Evolutionary conservation across 2,113 vertebrate species (phyloP).

Genomic region (Plecotus auritus): DNA sequence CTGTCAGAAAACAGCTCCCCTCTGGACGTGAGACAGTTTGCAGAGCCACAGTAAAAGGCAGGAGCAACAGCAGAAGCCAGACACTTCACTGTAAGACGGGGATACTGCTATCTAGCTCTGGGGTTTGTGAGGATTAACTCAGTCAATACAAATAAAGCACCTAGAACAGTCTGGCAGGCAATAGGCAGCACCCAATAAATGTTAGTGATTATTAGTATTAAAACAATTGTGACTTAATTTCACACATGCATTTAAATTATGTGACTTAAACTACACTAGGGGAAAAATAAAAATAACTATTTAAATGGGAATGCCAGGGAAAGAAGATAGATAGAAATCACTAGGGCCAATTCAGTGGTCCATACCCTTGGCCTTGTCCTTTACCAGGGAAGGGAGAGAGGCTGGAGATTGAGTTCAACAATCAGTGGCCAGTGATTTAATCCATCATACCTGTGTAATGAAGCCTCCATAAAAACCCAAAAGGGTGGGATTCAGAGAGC

Average conservation of each 20-base stretch:
- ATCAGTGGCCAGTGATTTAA: not conserved
- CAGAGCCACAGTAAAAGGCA: not conserved
- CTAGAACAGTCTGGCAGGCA: not conserved
- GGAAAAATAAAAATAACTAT: not conserved
- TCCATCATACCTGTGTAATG: not conserved
- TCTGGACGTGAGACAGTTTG: not conserved
- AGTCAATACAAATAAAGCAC: not conserved
- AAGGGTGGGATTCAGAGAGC: not conserved
- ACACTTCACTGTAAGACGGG: not conserved
- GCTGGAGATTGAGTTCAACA: not conserved
- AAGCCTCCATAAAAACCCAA: not conserved
- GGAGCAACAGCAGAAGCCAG: not conserved
- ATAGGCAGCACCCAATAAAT: not conserved
- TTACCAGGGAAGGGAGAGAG: not conserved
- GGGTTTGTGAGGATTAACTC: not conserved
- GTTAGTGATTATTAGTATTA: not conserved
- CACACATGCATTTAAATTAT: not conserved
- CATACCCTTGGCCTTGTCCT: not conserved
- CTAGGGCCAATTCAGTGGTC: not conserved
- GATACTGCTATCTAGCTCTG: not conserved
- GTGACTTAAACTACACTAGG: not conserved
- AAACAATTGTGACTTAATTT: not conserved
- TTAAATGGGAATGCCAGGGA: not conserved
- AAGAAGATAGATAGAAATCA: not conserved
- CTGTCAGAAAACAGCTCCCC: not conserved